Conservation (phyloP, 2,888 invertebrate species). For the Mimas tiliae region DNA sequence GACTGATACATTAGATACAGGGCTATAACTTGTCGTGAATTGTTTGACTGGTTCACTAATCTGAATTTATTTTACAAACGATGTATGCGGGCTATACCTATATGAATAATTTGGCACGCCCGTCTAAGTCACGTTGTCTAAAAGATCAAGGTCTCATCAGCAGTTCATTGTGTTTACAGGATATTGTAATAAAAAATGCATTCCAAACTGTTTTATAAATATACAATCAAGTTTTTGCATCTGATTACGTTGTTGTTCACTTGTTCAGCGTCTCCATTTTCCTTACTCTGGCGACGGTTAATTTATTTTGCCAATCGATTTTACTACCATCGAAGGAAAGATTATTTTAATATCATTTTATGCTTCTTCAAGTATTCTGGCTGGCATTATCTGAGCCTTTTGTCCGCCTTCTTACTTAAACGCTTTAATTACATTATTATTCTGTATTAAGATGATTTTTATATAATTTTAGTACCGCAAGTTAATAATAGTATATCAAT, state of each 20-base stretch:
- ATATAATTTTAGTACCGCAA: too few relatives aligned
- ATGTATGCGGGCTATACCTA: conserved; percentile 27
- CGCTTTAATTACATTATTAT: too few relatives aligned
- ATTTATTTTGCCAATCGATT: background rate
- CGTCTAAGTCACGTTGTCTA: conserved; percentile 38
- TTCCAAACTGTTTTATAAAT: conserved; percentile 18
- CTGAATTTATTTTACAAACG: background rate
- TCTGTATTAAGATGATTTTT: too few relatives aligned
- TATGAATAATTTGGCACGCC: conserved; percentile 50
- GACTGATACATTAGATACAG: too few relatives aligned
- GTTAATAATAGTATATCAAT: too few relatives aligned
- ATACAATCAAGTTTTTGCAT: conserved; percentile 4
- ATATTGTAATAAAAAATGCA: conserved; percentile 27
- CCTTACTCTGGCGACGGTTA: background rate
- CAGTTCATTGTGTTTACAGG: conserved; percentile 36
- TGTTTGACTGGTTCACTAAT: background rate
- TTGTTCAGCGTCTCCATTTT: background rate
- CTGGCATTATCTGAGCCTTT: too few relatives aligned
- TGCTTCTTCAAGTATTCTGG: too few relatives aligned
- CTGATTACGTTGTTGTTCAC: background rate
- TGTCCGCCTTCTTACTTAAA: too few relatives aligned
- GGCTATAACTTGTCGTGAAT: background rate
- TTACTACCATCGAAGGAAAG: background rate
- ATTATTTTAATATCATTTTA: background rate
- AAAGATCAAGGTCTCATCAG: conserved; percentile 47